Evolutionary conservation across 2,888 invertebrate species (phyloP).

Genomic region (Erebia ligea): DNA sequence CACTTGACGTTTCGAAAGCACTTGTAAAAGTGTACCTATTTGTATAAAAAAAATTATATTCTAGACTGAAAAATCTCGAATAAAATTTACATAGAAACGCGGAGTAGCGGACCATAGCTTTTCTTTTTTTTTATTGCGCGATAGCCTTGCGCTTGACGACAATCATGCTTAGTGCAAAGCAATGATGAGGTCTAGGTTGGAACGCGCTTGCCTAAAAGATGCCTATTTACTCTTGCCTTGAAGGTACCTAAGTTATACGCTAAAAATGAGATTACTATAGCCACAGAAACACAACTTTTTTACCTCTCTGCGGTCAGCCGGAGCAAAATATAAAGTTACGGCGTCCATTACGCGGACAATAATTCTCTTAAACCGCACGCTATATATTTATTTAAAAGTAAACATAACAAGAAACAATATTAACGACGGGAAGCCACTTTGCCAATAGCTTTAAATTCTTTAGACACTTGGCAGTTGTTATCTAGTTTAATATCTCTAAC

Average conservation of each 20-base stretch:
- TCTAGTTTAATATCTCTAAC: conserved; percentile 27
- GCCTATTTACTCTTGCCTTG: no score
- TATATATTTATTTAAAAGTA: conserved; percentile 26
- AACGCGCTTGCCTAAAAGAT: no score
- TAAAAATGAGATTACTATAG: conserved; percentile 8
- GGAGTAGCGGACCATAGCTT: neutral
- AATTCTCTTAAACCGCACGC: conserved; percentile 37
- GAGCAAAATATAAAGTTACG: conserved; percentile 38
- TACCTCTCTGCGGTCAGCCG: conserved; percentile 28
- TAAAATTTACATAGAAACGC: neutral
- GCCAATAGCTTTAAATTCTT: conserved; percentile 31
- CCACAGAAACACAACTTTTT: conserved; percentile 14
- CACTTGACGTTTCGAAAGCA: no score
- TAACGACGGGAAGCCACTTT: conserved; percentile 38
- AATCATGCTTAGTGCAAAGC: no score
- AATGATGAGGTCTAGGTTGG: no score
- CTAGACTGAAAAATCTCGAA: neutral
- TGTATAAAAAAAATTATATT: no score
- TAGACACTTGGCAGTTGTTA: conserved; percentile 22
- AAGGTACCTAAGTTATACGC: no score
- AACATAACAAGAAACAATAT: conserved; percentile 16
- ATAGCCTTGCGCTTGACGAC: no score
- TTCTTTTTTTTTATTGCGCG: no score
- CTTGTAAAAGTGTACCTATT: no score
- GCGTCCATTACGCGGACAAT: conserved; percentile 38